phyloP scores from a whole-genome alignment of 2,113 vertebrate species.

The Hirundichthys speculiger region DNA sequence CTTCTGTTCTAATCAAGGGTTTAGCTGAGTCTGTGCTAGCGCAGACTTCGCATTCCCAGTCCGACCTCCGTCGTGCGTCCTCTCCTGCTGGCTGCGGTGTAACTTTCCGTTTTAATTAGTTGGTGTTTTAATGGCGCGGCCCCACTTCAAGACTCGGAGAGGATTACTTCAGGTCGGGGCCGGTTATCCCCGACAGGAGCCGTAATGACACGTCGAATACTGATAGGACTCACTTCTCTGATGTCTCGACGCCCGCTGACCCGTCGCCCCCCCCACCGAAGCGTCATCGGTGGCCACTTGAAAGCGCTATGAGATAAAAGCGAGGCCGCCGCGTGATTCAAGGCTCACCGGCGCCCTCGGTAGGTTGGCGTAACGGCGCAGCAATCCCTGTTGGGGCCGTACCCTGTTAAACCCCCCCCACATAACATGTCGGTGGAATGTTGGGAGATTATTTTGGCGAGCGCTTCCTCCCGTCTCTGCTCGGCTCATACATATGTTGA shows the following conservation, averaged over 20 bases:
- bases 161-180: conserved; percentile 53
- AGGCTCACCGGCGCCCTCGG: conserved; percentile 36
- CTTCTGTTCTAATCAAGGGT: no score
- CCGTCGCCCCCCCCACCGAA: conserved; percentile 22
- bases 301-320: conserved; percentile 42
- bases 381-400: conserved; percentile 8
- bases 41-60: no score
- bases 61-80: no score
- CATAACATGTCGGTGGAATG: conserved; percentile 48
- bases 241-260: conserved; percentile 22
- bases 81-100: no score
- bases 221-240: conserved; percentile 18
- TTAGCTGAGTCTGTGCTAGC: no score
- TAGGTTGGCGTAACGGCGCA: conserved; percentile 9
- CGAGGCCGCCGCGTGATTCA: conserved; percentile 14
- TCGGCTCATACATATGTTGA: conserved; percentile 77
- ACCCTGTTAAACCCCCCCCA: conserved; percentile 52
- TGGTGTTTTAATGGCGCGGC: no score
- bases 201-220: background rate
- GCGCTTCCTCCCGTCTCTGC: conserved; percentile 53
- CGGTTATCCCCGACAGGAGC: background rate
- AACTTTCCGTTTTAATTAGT: conserved; percentile 61
- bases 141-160: conserved; percentile 38
- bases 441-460: conserved; percentile 65
- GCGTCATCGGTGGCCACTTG: conserved; percentile 37